These are phyloP conservation scores for Apis florea DNA, from an alignment of 1,140 invertebrate species.

Conservation along the genomic window DNA sequence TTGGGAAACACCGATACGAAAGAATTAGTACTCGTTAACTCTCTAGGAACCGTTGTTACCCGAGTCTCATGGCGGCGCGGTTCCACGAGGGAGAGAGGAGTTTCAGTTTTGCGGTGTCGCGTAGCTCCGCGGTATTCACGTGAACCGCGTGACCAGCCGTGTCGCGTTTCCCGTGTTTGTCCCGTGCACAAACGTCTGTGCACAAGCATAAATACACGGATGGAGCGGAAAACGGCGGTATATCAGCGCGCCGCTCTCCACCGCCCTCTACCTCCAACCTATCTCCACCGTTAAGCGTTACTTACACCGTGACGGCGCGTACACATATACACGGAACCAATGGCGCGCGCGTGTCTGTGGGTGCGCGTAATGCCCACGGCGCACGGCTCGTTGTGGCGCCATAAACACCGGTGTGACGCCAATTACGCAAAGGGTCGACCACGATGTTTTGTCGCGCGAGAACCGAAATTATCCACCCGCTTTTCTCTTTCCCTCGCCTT, in stretches of 20 bases:
- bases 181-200: conserved; percentile 37
- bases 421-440: conserved; percentile 71
- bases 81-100: conserved; percentile 24
- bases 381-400: conserved; percentile 43
- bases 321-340: too few species aligned
- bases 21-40: conserved; percentile 25
- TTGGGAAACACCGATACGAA: too few species aligned
- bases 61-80: conserved; percentile 1
- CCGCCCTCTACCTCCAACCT: neutral
- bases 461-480: conserved; percentile 66
- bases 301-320: neutral
- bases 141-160: conserved; percentile 32
- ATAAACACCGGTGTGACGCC: conserved; percentile 70
- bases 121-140: conserved; percentile 38
- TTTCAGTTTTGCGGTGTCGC: conserved; percentile 41
- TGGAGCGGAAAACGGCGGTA: conserved; percentile 36
- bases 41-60: neutral
- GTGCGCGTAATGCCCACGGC: conserved; percentile 26
- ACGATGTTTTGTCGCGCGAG: conserved; percentile 67
- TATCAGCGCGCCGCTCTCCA: neutral
- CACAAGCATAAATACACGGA: conserved; percentile 36
- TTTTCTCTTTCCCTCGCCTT: neutral
- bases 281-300: neutral
- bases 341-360: neutral
- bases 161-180: conserved; percentile 40